These are phyloP conservation scores for Antennarius maculatus DNA, from an alignment of 2,797 vertebrate genomes.

Conservation along the genomic window DNA sequence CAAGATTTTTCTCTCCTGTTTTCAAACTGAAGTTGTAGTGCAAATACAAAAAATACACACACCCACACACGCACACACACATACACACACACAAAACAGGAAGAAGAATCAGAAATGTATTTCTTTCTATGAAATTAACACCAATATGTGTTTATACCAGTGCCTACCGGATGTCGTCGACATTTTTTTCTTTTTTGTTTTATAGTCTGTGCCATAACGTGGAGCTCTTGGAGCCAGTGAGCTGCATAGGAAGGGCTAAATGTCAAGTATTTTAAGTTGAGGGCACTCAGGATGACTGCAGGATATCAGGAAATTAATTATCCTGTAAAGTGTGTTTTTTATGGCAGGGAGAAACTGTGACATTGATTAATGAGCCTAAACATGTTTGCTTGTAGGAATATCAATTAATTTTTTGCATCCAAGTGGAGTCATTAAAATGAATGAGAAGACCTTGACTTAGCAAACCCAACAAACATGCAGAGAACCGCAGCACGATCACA, in stretches of 20 bases:
- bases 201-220: conserved; percentile 29
- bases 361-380: conserved; percentile 88
- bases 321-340: conserved; percentile 78
- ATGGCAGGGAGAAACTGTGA: conserved; percentile 79
- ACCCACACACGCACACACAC: no score
- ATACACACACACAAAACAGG: no score
- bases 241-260: conserved; percentile 71
- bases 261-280: conserved; percentile 84
- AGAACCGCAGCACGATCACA: conserved; percentile 58
- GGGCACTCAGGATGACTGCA: conserved; percentile 82
- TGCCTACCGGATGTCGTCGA: background rate
- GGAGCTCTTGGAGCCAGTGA: conserved; percentile 53
- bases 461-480: conserved; percentile 71
- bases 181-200: conserved; percentile 10
- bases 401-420: conserved; percentile 83
- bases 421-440: conserved; percentile 88
- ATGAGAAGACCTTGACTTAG: conserved; percentile 87
- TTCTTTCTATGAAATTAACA: no score
- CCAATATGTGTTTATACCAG: no score
- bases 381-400: conserved; percentile 88
- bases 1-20: no score
- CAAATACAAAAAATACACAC: no score
- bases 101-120: no score
- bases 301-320: conserved; percentile 87
- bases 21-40: no score